A percentile compares a stretch with the other conserved stretches of the same genome.
Evolutionary conservation across 1,140 invertebrate genomes (phyloP).

Genomic region (Chelonus insularis): DNA sequence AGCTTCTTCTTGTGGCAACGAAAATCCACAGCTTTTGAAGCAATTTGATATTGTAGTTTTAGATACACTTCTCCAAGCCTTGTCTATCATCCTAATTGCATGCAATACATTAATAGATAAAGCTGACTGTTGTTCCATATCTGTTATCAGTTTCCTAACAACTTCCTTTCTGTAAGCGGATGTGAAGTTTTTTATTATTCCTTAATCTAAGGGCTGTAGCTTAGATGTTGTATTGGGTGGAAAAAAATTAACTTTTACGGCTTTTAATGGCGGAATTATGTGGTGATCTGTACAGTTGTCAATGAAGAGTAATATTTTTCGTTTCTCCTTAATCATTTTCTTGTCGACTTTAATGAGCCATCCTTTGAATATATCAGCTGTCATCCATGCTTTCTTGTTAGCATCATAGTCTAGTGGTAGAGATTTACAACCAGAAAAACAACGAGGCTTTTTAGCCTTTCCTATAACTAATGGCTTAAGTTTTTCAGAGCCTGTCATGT

Average conservation of each 20-base stretch:
- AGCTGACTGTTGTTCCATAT: not conserved
- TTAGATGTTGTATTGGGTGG: conserved; percentile 57
- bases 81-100: not conserved
- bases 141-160: conserved; percentile 22
- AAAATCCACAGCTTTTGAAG: not conserved
- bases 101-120: not conserved
- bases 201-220: conserved; percentile 58
- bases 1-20: not conserved
- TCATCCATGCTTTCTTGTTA: conserved; percentile 38
- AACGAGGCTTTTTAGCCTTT: no score
- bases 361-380: conserved; percentile 42
- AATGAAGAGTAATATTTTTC: conserved; percentile 56
- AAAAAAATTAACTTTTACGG: conserved; percentile 53
- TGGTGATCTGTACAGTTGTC: conserved; percentile 57
- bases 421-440: conserved; percentile 48
- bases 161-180: conserved; percentile 36
- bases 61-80: conserved; percentile 1
- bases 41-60: conserved; percentile 1
- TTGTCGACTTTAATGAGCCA: conserved; percentile 44
- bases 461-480: no score
- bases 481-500: no score
- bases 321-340: conserved; percentile 40
- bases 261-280: conserved; percentile 34
- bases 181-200: conserved; percentile 55
- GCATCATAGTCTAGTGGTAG: conserved; percentile 48